Evolutionary conservation across 2,113 vertebrate species (phyloP).

Genomic region (Sporophila hypoxantha): DNA sequence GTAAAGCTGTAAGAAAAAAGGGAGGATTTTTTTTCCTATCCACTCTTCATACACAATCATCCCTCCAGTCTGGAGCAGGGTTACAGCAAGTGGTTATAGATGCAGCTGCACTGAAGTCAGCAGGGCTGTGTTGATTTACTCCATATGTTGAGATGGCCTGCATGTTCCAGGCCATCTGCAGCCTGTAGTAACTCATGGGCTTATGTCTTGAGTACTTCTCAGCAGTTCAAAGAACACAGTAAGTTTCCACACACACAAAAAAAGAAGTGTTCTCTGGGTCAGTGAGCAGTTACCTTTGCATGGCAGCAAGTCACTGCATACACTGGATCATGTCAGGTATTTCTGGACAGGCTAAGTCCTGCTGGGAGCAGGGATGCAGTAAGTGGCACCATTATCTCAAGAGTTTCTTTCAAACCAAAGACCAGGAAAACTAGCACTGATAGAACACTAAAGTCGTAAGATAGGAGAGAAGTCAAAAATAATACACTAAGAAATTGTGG

Average conservation of each 20-base stretch:
- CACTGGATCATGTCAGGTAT: background rate
- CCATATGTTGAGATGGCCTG: background rate
- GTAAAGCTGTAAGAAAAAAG: background rate
- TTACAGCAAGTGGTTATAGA: background rate
- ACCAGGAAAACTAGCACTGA: background rate
- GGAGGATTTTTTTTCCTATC: background rate
- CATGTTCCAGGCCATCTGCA: background rate
- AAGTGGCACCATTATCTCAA: background rate
- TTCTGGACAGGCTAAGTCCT: background rate
- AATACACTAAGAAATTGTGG: background rate
- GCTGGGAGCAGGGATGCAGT: background rate
- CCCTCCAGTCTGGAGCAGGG: background rate
- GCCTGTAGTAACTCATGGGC: conserved; percentile 1
- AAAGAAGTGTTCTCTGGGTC: background rate
- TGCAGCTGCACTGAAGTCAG: background rate
- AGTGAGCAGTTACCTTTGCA: background rate
- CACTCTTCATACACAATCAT: background rate
- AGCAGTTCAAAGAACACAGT: background rate
- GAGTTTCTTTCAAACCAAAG: background rate
- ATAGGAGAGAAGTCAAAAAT: background rate
- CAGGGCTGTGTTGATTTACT: background rate
- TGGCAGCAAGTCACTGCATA: background rate
- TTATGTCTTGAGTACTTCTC: conserved; percentile 10
- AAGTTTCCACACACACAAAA: background rate
- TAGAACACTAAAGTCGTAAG: background rate